Evolutionary conservation across 2,113 vertebrate genomes (phyloP).

Genomic region (Oxyruncus cristatus): DNA sequence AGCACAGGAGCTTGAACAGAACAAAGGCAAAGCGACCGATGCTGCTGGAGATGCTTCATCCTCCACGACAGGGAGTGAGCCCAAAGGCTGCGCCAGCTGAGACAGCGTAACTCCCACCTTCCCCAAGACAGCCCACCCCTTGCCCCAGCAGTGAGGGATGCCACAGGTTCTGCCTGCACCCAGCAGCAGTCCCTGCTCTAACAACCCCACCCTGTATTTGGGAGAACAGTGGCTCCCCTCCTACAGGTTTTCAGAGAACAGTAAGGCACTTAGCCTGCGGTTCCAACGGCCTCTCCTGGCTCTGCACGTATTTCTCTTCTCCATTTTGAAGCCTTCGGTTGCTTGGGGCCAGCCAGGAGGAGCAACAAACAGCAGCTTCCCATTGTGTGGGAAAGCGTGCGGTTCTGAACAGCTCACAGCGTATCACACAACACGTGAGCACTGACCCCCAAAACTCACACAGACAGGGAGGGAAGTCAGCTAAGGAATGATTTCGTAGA

Average conservation of each 20-base stretch:
- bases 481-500: background rate
- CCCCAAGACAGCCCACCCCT: background rate
- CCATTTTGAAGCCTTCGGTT: background rate
- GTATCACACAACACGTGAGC: rapidly evolving
- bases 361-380: background rate
- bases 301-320: background rate
- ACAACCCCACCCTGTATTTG: background rate
- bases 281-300: background rate
- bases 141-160: rapidly evolving
- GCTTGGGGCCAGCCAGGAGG: background rate
- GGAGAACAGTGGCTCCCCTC: background rate
- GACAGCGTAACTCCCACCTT: background rate
- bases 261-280: background rate
- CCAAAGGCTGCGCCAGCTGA: background rate
- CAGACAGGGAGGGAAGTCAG: background rate
- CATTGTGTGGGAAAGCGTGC: rapidly evolving
- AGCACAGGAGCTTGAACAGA: background rate
- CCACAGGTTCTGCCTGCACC: background rate
- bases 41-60: background rate
- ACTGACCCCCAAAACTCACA: background rate
- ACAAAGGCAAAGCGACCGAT: background rate
- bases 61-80: background rate
- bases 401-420: background rate
- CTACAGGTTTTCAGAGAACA: background rate
- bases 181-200: background rate